These are phyloP conservation scores for Trichacis sp. DNA, from an alignment of 2,888 invertebrate genomes.

Conservation along the genomic window DNA sequence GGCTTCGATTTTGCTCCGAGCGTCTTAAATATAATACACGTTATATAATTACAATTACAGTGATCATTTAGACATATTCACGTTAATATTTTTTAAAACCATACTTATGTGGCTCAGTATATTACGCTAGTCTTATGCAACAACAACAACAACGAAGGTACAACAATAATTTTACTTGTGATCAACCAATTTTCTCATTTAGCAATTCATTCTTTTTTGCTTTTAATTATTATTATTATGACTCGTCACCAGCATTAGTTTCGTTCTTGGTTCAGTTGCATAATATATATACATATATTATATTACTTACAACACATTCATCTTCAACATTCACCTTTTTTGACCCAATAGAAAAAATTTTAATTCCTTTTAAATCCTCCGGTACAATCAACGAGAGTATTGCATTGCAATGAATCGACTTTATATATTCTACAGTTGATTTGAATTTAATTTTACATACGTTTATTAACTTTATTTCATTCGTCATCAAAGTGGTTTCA, in stretches of 20 bases:
- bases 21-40: slow-evolving; percentile 65
- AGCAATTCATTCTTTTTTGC: no score
- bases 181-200: no score
- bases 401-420: no score
- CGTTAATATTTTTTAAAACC: slow-evolving; percentile 63
- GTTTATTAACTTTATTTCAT: background rate
- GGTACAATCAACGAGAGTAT: slow-evolving; percentile 15
- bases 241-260: no score
- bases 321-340: slow-evolving; percentile 26
- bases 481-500: no score
- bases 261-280: no score
- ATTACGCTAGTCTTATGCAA: slow-evolving; percentile 67
- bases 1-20: no score
- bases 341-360: slow-evolving; percentile 56
- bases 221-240: no score
- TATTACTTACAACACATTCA: no score
- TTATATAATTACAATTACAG: slow-evolving; percentile 59
- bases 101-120: slow-evolving; percentile 64
- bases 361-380: slow-evolving; percentile 42
- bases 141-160: slow-evolving; percentile 64
- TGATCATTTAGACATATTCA: slow-evolving; percentile 63
- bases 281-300: no score
- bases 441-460: no score
- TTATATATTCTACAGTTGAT: no score
- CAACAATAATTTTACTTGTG: slow-evolving; percentile 65